Evolutionary conservation across 2,113 vertebrate genomes (phyloP).

Genomic region (Ramphastos sulfuratus): DNA sequence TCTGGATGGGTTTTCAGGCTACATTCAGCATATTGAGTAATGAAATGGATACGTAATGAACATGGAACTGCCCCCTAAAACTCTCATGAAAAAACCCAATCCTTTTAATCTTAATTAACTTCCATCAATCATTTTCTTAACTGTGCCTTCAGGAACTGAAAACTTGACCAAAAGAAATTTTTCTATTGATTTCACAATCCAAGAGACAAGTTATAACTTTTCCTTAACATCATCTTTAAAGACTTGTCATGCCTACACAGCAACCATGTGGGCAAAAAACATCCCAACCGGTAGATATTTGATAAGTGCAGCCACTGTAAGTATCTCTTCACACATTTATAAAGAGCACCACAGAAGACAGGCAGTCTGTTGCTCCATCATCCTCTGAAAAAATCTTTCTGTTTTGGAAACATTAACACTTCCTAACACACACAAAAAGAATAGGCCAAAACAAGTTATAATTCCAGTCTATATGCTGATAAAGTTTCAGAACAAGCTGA

Average conservation of each 20-base stretch:
- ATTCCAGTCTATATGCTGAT: not conserved
- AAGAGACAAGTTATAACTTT: not conserved
- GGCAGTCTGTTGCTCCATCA: not conserved
- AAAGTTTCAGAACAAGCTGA: not conserved
- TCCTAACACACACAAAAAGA: not conserved
- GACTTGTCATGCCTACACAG: not conserved
- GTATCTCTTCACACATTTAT: not conserved
- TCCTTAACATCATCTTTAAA: not conserved
- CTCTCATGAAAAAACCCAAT: not conserved
- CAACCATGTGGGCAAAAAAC: not conserved
- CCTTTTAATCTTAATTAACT: not conserved
- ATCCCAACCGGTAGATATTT: not conserved
- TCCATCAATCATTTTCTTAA: not conserved
- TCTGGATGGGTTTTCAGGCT: constrained; percentile 39
- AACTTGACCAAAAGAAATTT: not conserved
- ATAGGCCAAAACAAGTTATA: not conserved
- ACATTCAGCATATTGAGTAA: constrained; percentile 8
- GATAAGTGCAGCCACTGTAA: not conserved
- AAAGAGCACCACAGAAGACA: not conserved
- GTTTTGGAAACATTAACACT: not conserved
- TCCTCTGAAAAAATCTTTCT: not conserved
- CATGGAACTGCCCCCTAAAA: not conserved
- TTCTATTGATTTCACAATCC: not conserved
- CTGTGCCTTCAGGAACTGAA: not conserved
- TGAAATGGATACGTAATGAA: not conserved